Base-by-base conservation (phyloP, 2,888 invertebrate species). In the Coelopa pilipes region DNA sequence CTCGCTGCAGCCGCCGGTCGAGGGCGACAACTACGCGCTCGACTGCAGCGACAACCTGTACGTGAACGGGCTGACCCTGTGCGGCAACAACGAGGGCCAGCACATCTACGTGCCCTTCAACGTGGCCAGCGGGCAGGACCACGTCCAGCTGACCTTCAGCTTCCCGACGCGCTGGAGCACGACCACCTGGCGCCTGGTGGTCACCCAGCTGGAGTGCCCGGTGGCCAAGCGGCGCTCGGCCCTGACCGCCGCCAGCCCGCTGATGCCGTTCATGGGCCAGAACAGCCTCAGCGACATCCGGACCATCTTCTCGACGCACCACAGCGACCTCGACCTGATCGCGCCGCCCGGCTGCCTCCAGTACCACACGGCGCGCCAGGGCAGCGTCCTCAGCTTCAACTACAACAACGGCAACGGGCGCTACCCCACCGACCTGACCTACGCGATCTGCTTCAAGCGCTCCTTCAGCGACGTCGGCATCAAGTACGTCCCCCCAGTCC, bases 341-440 rank as follows among this genome's bases (percentile, higher is more conserved):
- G 87, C 93, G 0, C 93, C 93, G 0, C 88, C 89, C 0, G 93
- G 92, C 57, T 92, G 92, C 68, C 88, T 92, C 19, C 93, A 93
- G 79, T 93, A 90, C 86, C 92, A 89, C 82, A 91, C 91, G 0
- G 90, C 91, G 66, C 82, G 89, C 0, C 81, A 86, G 0, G 92
- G 92, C 0, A 81, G 82, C 9, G 89, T 93, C 75, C 90, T 90
- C 73, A 85, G 84, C 62, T 92, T 93, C 78, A 93, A 92, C 81
- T 92, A 89, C 79, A 90, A 90, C 80, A 81, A 88, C 4, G 89
- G 89, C 0, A 76, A 83, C 0, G 90, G 90, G 0, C 90, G 90
- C 0, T 92, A 92, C 78, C 90, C 90, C 74, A 89, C 89, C 0
- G 89, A 89, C 76, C 79, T 91, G 74, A 87, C 88, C 1, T 93